Conservation (phyloP, 1,140 invertebrate species). For the Rhagoletis zephyria region DNA sequence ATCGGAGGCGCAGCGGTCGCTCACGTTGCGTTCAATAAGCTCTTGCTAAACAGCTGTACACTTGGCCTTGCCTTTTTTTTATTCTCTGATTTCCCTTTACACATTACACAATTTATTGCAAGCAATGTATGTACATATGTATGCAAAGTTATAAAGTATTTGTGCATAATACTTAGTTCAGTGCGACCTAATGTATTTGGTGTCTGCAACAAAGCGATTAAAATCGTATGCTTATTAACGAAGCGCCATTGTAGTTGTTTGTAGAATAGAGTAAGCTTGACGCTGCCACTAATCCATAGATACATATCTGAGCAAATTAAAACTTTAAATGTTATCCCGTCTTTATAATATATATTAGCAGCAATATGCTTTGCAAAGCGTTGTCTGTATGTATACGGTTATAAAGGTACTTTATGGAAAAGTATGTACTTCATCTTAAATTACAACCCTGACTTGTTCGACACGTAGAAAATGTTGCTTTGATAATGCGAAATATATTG, state of each 20-base stretch:
- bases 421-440: not conserved
- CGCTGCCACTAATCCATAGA: not conserved
- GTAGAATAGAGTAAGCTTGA: not conserved
- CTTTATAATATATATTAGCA: too few relatives aligned
- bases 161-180: not conserved
- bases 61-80: not conserved
- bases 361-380: too few relatives aligned
- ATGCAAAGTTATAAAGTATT: not conserved
- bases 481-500: not conserved
- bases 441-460: not conserved
- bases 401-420: not conserved
- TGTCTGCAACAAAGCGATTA: not conserved
- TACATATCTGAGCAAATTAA: too few relatives aligned
- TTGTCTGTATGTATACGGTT: not conserved
- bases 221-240: slow-evolving; percentile 15
- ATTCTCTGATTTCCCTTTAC: not conserved
- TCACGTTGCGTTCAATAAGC: slow-evolving; percentile 12
- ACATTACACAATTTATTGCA: not conserved
- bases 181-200: not conserved
- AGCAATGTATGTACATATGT: not conserved
- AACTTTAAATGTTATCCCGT: too few relatives aligned
- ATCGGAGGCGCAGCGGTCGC: not conserved
- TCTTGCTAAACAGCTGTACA: not conserved
- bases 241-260: not conserved
- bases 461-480: not conserved